phyloP scores from a whole-genome alignment of 2,888 invertebrate genomes.

The Eulithis testata region DNA sequence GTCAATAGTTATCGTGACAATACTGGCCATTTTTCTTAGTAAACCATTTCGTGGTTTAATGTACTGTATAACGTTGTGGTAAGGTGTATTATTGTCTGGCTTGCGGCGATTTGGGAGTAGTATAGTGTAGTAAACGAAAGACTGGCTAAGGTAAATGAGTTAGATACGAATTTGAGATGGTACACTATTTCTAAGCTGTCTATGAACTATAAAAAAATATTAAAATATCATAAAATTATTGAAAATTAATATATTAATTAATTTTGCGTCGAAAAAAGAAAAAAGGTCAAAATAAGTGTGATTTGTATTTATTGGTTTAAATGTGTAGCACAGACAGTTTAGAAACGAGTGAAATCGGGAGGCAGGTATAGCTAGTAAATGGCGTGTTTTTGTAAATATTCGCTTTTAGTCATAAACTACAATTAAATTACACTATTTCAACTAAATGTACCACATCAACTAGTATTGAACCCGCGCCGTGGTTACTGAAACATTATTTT shows the following conservation, averaged over 20 bases:
- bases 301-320: too few species aligned
- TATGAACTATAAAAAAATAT: conserved; percentile 10
- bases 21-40: background rate
- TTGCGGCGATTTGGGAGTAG: conserved; percentile 30
- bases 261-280: too few species aligned
- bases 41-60: conserved; percentile 13
- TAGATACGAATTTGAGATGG: conserved; percentile 52
- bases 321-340: conserved; percentile 24
- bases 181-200: conserved; percentile 24
- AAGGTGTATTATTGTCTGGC: conserved; percentile 29
- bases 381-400: conserved; percentile 78
- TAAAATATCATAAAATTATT: background rate
- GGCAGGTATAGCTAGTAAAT: conserved; percentile 73
- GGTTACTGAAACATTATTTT: conserved; percentile 31
- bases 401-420: conserved; percentile 74
- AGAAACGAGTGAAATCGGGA: conserved; percentile 54
- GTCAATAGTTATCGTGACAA: too few species aligned
- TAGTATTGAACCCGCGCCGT: conserved; percentile 42
- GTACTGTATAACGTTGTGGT: conserved; percentile 14
- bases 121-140: conserved; percentile 80
- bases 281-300: too few species aligned
- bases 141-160: conserved; percentile 78
- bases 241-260: background rate
- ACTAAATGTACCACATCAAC: conserved; percentile 45
- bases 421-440: conserved; percentile 58